phyloP scores from a whole-genome alignment of 2,797 vertebrate genomes.

The Sternarchorhynchus goeldii region DNA sequence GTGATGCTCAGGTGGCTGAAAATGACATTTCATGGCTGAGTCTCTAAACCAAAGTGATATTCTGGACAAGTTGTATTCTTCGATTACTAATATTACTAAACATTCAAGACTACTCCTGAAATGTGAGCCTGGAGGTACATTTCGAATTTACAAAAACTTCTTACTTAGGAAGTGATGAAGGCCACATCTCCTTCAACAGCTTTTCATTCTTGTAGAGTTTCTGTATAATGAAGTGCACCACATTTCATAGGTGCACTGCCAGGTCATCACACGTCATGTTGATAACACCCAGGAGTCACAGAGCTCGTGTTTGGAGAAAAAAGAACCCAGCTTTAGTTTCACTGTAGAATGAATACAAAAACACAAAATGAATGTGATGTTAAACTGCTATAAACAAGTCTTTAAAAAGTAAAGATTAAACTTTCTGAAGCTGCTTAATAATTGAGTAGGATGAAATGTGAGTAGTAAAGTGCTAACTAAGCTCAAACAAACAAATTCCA shows the following conservation, averaged over 20 bases:
- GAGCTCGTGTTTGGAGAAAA: not conserved
- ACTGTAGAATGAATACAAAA: not conserved
- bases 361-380: not conserved
- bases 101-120: not conserved
- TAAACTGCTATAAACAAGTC: too few relatives aligned
- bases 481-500: not conserved
- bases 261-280: not conserved
- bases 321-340: not conserved
- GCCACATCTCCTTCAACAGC: not conserved
- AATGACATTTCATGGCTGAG: not conserved
- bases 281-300: conserved; percentile 15
- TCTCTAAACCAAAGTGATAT: conserved; percentile 17
- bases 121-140: not conserved
- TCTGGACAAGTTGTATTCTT: not conserved
- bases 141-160: not conserved
- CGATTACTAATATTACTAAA: conserved; percentile 12
- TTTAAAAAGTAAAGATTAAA: not conserved
- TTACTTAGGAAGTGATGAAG: not conserved
- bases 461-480: not conserved
- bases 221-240: not conserved
- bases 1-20: conserved; percentile 1
- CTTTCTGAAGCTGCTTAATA: not conserved
- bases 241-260: not conserved
- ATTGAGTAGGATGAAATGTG: too few relatives aligned
- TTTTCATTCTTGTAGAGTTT: not conserved